Percentiles rank a stretch among this genome's conserved stretches.
These are phyloP conservation scores for Mayetiola destructor DNA, from an alignment of 2,888 invertebrate genomes.

Conservation along the genomic window DNA sequence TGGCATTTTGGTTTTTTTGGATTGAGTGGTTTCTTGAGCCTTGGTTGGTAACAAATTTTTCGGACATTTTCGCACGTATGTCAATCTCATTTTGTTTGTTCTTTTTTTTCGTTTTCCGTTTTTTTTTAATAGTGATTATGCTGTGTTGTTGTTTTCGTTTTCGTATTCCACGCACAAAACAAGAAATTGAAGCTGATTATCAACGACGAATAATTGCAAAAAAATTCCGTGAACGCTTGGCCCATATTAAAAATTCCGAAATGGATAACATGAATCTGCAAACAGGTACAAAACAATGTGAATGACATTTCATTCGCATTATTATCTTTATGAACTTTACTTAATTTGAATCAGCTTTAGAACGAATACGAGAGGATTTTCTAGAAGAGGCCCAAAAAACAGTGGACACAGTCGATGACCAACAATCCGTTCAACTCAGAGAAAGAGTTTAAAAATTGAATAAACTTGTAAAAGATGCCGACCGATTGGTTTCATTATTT, in stretches of 20 bases:
- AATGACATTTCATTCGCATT: not conserved
- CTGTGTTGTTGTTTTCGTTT: conserved; percentile 83
- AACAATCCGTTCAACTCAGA: too few species aligned
- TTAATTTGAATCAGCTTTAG: conserved; percentile 6
- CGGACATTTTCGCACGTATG: not conserved
- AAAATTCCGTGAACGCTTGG: conserved; percentile 67
- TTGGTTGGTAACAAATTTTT: conserved; percentile 39
- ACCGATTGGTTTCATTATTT: too few species aligned
- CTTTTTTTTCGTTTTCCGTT: conserved; percentile 15
- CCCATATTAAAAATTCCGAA: conserved; percentile 67
- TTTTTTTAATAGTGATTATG: conserved; percentile 50
- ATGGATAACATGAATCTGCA: conserved; percentile 50
- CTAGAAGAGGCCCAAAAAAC: not conserved
- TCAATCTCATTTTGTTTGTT: not conserved
- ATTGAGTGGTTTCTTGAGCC: conserved; percentile 44
- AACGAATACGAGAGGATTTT: conserved; percentile 11
- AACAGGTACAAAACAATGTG: conserved; percentile 27
- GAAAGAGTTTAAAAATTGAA: too few species aligned
- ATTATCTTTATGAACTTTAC: not conserved
- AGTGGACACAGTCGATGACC: too few species aligned
- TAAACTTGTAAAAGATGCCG: too few species aligned
- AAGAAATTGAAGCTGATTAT: conserved; percentile 89
- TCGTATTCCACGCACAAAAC: conserved; percentile 84
- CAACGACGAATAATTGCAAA: conserved; percentile 67
- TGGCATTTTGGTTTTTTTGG: conserved; percentile 72